Percentiles rank a stretch among this genome's conserved stretches.
These are phyloP conservation scores for Loripinus fragilis DNA, from an alignment of 2,888 invertebrate species.

Conservation along the genomic window DNA sequence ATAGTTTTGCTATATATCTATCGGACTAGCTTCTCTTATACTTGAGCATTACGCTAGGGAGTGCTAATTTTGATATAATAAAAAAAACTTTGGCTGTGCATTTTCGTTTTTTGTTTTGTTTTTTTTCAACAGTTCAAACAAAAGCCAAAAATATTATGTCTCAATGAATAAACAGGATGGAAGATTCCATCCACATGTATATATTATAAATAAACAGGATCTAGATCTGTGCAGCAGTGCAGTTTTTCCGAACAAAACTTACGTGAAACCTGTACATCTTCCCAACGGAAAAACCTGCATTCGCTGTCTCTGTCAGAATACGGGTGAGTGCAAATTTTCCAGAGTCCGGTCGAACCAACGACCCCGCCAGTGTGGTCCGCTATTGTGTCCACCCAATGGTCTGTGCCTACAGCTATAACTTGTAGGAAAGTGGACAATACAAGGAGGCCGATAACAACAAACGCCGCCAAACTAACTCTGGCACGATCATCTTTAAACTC, in stretches of 20 bases:
- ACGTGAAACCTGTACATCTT: conserved; percentile 67
- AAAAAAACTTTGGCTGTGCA: too few species aligned
- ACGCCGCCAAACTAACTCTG: conserved; percentile 31
- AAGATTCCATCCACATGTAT: too few species aligned
- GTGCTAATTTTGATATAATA: too few species aligned
- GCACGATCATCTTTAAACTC: conserved; percentile 20
- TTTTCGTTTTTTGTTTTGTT: too few species aligned
- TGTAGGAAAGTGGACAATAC: conserved; percentile 55
- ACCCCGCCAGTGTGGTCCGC: conserved; percentile 36
- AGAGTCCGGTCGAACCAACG: conserved; percentile 62
- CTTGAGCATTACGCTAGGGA: too few species aligned
- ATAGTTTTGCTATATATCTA: too few species aligned
- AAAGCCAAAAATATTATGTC: too few species aligned
- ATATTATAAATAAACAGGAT: too few species aligned
- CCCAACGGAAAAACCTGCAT: conserved; percentile 66
- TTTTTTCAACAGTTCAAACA: too few species aligned
- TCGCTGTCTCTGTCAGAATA: conserved; percentile 38
- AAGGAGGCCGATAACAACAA: conserved; percentile 44
- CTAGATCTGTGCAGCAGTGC: too few species aligned
- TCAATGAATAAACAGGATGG: too few species aligned
- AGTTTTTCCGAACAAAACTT: conserved; percentile 31
- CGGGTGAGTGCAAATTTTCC: conserved; percentile 63
- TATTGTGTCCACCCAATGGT: conserved; percentile 61
- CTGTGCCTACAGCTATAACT: conserved; percentile 48
- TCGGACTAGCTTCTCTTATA: too few species aligned